A percentile compares a stretch with the other conserved stretches of the same genome.
Evolutionary conservation across 1,140 invertebrate genomes (phyloP).

Genomic region (Rhopalosiphum maidis): DNA sequence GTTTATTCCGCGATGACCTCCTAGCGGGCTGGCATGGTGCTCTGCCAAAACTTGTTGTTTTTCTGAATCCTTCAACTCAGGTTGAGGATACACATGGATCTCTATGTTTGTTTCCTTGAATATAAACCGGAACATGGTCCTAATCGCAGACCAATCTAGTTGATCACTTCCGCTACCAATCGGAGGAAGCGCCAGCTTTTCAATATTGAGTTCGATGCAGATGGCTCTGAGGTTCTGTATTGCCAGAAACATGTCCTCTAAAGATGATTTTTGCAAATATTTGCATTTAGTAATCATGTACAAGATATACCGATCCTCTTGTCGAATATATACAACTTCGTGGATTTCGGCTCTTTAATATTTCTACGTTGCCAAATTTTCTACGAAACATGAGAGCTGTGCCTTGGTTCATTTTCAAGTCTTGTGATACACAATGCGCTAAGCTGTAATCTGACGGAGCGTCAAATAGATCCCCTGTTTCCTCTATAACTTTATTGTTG

Average conservation of each 20-base stretch:
- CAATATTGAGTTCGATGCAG: background rate
- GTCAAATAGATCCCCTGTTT: background rate
- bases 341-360: background rate
- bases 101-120: background rate
- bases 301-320: background rate
- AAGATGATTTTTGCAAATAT: background rate
- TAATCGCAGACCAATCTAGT: background rate
- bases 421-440: background rate
- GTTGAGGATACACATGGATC: background rate
- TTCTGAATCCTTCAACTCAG: background rate
- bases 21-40: conserved; percentile 11
- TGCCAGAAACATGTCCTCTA: background rate
- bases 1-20: too few relatives aligned
- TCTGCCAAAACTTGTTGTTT: background rate
- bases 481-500: background rate
- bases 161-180: background rate
- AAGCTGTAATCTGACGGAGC: background rate
- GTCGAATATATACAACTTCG: background rate
- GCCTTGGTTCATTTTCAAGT: background rate
- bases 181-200: background rate
- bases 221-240: background rate
- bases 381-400: background rate
- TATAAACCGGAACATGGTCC: background rate
- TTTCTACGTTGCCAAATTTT: background rate
- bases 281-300: too few relatives aligned